Percentiles rank a stretch among this genome's conserved stretches.
Conservation (phyloP, 2,888 invertebrate species). For the Autographa pulchrina region DNA sequence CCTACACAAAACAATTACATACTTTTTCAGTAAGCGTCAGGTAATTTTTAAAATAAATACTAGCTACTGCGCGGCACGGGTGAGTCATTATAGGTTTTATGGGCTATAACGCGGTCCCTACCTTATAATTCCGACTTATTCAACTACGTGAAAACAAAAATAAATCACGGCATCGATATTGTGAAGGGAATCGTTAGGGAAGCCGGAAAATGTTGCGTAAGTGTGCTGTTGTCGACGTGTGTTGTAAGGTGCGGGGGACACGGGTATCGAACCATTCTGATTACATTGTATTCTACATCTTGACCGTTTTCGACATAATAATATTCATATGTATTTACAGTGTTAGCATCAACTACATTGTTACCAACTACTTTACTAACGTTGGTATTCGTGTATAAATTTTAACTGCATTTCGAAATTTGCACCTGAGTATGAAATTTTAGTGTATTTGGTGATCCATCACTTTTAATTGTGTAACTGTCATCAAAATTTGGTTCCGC, state of each 20-base stretch:
- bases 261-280: constrained; percentile 27
- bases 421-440: background rate
- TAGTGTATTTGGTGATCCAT: background rate
- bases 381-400: background rate
- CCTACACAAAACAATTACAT: constrained; percentile 51
- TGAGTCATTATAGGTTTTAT: constrained; percentile 74
- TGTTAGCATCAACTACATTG: background rate
- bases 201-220: constrained; percentile 52
- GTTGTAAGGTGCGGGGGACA: constrained; percentile 24
- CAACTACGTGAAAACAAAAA: constrained; percentile 75
- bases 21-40: constrained; percentile 45
- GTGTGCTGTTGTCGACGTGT: constrained; percentile 40
- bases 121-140: constrained; percentile 77
- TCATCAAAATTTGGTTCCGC: background rate
- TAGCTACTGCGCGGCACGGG: constrained; percentile 60
- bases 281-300: constrained; percentile 33
- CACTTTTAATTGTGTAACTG: constrained; percentile 1
- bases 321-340: background rate
- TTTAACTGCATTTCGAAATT: background rate
- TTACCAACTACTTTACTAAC: background rate
- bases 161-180: constrained; percentile 75
- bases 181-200: constrained; percentile 53
- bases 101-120: constrained; percentile 74
- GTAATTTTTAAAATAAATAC: constrained; percentile 68
- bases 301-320: background rate